These are phyloP conservation scores for Tetragonula carbonaria DNA, from an alignment of 2,888 invertebrate genomes.

Conservation along the genomic window DNA sequence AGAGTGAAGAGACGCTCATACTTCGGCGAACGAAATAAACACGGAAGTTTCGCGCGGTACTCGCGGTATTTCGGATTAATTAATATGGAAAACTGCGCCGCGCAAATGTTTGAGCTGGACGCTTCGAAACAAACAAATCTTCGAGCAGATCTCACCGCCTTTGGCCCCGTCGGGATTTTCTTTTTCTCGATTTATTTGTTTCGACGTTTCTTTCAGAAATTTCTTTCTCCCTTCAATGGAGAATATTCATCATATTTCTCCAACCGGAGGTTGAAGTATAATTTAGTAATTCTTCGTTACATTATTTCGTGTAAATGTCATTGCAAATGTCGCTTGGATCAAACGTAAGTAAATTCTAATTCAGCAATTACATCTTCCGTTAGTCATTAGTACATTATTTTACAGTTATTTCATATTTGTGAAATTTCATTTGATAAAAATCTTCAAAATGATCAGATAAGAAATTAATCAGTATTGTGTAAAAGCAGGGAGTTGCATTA, in stretches of 20 bases:
- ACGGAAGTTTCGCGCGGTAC: neutral
- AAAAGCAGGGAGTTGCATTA: no score
- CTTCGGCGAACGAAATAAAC: neutral
- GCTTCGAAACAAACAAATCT: neutral
- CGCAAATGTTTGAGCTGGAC: slow-evolving; percentile 21
- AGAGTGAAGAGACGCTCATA: neutral
- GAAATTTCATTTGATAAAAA: no score
- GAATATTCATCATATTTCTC: neutral
- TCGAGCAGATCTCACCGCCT: neutral
- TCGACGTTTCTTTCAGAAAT: neutral
- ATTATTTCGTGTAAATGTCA: no score
- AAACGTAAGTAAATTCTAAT: no score
- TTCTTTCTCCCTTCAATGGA: neutral
- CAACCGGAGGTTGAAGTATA: neutral
- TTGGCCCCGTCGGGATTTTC: no score
- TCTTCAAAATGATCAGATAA: no score
- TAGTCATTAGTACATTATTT: no score
- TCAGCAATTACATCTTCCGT: no score
- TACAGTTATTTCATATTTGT: no score
- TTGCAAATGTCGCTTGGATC: no score
- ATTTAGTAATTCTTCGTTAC: neutral
- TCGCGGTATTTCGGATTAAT: slow-evolving; percentile 14
- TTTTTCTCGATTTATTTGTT: no score
- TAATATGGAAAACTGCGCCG: slow-evolving; percentile 12
- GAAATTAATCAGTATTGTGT: no score